Percentiles rank a stretch among this genome's conserved stretches.
phyloP scores from a whole-genome alignment of 2,113 vertebrate species.

The Centrocercus urophasianus region DNA sequence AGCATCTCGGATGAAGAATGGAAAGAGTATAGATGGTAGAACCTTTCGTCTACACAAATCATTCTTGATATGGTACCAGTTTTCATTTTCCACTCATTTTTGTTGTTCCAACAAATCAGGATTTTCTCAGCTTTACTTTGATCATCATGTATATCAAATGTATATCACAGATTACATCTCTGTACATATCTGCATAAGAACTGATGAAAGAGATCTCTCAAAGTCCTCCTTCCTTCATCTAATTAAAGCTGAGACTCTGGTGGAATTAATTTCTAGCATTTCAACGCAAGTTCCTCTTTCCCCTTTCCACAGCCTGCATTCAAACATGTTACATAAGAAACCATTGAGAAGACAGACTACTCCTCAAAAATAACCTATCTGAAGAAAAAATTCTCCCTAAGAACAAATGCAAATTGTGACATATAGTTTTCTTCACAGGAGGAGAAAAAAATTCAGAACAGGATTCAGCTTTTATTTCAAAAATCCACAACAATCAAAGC shows the following conservation, averaged over 20 bases:
- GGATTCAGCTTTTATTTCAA: neutral
- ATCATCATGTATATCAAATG: neutral
- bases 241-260: neutral
- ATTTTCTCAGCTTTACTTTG: neutral
- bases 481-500: neutral
- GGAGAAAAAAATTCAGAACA: neutral
- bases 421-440: neutral
- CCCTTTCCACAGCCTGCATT: neutral
- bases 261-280: neutral
- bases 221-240: neutral
- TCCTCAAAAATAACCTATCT: neutral
- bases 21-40: neutral
- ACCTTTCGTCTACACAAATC: neutral
- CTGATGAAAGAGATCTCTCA: neutral
- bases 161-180: no score
- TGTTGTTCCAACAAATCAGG: neutral
- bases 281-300: neutral
- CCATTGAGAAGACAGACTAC: neutral
- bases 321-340: neutral
- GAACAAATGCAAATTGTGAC: neutral
- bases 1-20: neutral
- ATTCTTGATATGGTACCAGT: neutral
- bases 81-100: neutral
- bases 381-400: neutral
- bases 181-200: neutral